phyloP scores from a whole-genome alignment of 1,140 invertebrate genomes.

The Reticulitermes speratus region DNA sequence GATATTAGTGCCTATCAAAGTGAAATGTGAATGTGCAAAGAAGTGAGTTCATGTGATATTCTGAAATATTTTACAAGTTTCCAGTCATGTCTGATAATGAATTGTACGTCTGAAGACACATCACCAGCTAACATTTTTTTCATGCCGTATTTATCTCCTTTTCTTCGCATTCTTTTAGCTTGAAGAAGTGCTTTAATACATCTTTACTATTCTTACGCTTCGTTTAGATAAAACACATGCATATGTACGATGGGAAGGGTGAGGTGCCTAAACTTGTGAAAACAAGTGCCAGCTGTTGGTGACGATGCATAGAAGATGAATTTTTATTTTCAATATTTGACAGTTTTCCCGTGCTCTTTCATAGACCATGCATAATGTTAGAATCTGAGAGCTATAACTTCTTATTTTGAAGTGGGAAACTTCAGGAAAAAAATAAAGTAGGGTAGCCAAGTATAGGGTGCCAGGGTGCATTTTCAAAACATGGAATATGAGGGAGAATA shows the following conservation, averaged over 20 bases:
- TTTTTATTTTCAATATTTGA: conserved; percentile 18
- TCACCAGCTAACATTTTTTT: too few relatives aligned
- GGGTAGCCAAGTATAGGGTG: conserved; percentile 7
- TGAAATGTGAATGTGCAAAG: too few relatives aligned
- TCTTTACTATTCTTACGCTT: neutral
- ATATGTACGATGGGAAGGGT: conserved; percentile 25
- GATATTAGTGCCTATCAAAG: too few relatives aligned
- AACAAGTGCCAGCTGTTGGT: conserved; percentile 1
- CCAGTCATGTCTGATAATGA: too few relatives aligned
- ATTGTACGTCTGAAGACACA: too few relatives aligned
- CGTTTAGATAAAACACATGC: neutral
- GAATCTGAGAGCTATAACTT: neutral
- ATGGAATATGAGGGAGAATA: conserved; percentile 51
- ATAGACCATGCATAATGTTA: conserved; percentile 9
- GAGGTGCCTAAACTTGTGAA: neutral
- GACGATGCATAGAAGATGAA: conserved; percentile 41
- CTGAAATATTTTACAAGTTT: too few relatives aligned
- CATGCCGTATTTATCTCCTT: too few relatives aligned
- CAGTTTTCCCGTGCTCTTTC: conserved; percentile 4
- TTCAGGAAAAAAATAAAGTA: neutral
- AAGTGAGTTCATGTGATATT: too few relatives aligned
- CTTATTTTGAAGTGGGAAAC: neutral
- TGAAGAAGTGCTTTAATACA: too few relatives aligned
- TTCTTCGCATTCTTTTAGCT: too few relatives aligned
- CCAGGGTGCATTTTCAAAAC: neutral